Conservation (phyloP, 2,888 invertebrate genomes). For the Trichacis sp. region DNA sequence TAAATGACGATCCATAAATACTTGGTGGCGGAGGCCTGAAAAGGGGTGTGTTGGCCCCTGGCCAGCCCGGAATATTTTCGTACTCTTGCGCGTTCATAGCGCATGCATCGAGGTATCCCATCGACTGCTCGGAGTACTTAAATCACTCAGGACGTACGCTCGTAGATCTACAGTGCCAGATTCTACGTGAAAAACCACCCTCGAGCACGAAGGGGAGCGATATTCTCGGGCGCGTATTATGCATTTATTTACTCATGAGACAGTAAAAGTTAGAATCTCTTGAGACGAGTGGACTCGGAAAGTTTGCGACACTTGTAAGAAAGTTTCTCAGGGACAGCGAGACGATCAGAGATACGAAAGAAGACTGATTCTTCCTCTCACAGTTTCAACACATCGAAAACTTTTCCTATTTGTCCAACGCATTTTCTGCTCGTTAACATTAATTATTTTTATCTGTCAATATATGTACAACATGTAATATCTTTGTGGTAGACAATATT, state of each 20-base stretch:
- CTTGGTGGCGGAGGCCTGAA: conserved; percentile 24
- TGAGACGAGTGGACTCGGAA: conserved; percentile 13
- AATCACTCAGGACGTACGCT: conserved; percentile 56
- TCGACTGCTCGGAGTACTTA: conserved; percentile 54
- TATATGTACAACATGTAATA: too few species aligned
- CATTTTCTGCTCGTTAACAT: too few species aligned
- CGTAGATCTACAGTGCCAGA: conserved; percentile 50
- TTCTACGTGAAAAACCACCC: conserved; percentile 51
- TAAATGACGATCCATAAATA: conserved; percentile 57
- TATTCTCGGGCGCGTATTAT: conserved; percentile 21
- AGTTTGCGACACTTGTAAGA: conserved; percentile 13
- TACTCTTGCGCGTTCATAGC: conserved; percentile 47
- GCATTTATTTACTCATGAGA: conserved; percentile 34
- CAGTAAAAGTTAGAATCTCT: conserved; percentile 19
- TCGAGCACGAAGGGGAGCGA: conserved; percentile 40
- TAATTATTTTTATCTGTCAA: too few species aligned
- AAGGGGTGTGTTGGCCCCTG: conserved; percentile 50
- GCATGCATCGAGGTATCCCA: conserved; percentile 48
- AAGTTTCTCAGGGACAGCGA: conserved; percentile 14
- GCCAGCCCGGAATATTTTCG: conserved; percentile 59
- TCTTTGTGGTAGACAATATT: too few species aligned
- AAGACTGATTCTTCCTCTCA: too few species aligned
- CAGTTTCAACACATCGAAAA: too few species aligned
- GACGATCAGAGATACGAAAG: conserved; percentile 6
- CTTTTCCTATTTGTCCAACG: too few species aligned